Conservation (phyloP, 2,797 vertebrate species). For the Intellagama lesueurii region DNA sequence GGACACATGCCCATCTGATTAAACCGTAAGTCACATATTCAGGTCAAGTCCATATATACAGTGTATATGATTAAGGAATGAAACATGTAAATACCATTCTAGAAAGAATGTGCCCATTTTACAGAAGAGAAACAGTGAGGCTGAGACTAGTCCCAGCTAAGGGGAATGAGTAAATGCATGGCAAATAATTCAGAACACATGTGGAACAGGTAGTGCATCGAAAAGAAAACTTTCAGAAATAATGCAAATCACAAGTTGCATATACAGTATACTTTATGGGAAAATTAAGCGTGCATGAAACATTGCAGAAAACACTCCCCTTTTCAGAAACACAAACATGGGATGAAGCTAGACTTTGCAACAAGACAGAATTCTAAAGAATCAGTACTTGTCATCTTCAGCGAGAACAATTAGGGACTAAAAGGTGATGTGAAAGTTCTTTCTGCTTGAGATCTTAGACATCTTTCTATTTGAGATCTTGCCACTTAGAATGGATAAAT, state of each 20-base stretch:
- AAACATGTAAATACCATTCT: not conserved
- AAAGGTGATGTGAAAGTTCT: not conserved
- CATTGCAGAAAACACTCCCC: not conserved
- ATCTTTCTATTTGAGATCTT: not conserved
- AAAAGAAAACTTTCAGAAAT: not conserved
- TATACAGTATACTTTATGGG: not conserved
- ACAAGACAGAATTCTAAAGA: not conserved
- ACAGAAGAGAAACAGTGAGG: not conserved
- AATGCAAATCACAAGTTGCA: not conserved
- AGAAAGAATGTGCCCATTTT: not conserved
- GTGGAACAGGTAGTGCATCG: not conserved
- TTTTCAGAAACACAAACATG: not conserved
- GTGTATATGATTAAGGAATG: not conserved
- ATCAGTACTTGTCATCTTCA: not conserved
- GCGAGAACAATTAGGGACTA: not conserved
- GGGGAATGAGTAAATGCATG: no score
- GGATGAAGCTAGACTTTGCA: not conserved
- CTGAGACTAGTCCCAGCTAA: not conserved
- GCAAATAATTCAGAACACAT: not conserved
- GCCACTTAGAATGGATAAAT: not conserved
- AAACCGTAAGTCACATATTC: not conserved
- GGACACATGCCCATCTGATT: no score
- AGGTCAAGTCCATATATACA: not conserved
- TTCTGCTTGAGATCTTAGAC: not conserved
- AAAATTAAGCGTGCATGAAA: not conserved